phyloP scores from a whole-genome alignment of 2,113 vertebrate genomes.

The Progne subis region DNA sequence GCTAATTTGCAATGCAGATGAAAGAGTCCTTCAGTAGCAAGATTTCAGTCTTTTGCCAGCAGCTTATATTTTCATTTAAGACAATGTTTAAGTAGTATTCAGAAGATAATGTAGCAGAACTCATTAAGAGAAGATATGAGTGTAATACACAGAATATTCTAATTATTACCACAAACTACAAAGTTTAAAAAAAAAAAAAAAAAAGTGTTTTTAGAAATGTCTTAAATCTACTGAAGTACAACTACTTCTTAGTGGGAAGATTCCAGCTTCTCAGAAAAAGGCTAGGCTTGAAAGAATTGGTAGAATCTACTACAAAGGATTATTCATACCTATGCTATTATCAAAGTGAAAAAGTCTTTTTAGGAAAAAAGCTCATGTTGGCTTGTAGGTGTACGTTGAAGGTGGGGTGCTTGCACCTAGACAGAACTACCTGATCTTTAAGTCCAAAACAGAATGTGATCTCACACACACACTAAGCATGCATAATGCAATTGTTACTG shows the following conservation, averaged over 20 bases:
- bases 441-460: neutral
- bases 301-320: neutral
- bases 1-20: conserved; percentile 38
- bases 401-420: neutral
- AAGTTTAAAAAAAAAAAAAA: neutral
- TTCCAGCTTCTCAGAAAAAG: neutral
- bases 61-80: conserved; percentile 38
- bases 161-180: neutral
- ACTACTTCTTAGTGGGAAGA: neutral
- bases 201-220: neutral
- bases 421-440: neutral
- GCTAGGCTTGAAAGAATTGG: neutral
- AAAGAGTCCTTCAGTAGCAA: neutral
- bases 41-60: neutral
- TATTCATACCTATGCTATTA: neutral
- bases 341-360: neutral
- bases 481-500: neutral
- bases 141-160: neutral
- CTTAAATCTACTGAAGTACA: neutral
- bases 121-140: neutral
- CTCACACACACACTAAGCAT: neutral
- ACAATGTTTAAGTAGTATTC: neutral
- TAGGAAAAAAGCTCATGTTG: neutral
- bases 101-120: conserved; percentile 6
- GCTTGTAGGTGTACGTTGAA: neutral